A percentile compares a stretch with the other conserved stretches of the same genome.
Conservation (phyloP, 2,113 vertebrate genomes). For the Vireo altiloquus region DNA sequence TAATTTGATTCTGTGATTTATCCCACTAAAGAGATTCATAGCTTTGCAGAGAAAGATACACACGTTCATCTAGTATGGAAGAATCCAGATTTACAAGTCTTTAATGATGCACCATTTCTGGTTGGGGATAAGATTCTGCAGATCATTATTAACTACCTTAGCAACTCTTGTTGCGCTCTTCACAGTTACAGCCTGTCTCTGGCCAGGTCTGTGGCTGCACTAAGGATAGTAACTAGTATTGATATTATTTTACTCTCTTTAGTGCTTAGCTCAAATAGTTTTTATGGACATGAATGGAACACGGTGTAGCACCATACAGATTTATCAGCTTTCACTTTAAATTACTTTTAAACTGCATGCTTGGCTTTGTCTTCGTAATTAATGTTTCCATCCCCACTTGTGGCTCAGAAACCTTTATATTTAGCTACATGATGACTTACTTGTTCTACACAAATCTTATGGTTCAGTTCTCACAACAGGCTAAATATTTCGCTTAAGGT, state of each 20-base stretch:
- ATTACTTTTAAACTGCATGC: neutral
- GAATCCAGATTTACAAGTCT: neutral
- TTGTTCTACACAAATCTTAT: constrained; percentile 30
- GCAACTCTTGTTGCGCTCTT: neutral
- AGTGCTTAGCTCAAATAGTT: neutral
- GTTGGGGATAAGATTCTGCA: neutral
- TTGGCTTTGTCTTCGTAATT: constrained; percentile 18
- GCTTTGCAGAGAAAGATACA: neutral
- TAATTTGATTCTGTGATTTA: neutral
- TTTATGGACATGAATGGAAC: neutral
- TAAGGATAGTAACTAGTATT: neutral
- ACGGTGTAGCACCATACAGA: neutral
- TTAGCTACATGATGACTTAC: constrained; percentile 15
- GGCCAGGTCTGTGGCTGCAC: neutral
- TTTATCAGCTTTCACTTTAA: constrained; percentile 16
- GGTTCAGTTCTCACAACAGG: constrained; percentile 42
- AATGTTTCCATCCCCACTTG: neutral
- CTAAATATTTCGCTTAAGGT: constrained; percentile 58
- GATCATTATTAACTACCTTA: neutral
- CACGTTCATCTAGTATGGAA: neutral
- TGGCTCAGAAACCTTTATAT: neutral
- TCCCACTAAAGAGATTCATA: neutral
- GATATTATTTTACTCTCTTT: neutral
- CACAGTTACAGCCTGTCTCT: neutral
- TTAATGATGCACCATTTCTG: neutral